Conservation (phyloP, 2,113 vertebrate genomes). For the Condylura cristata region DNA sequence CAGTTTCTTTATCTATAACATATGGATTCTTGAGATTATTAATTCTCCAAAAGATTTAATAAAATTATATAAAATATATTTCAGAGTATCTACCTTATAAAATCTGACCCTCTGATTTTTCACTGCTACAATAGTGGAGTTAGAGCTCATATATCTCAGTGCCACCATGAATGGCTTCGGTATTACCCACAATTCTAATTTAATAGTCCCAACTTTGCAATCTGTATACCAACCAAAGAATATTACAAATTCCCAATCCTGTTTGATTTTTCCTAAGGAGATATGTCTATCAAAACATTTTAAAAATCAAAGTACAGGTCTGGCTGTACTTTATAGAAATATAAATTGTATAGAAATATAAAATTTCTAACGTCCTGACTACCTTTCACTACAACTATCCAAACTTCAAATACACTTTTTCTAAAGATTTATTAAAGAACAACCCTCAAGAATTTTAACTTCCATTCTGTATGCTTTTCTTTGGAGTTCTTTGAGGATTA, state of each 20-base stretch:
- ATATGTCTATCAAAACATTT: neutral
- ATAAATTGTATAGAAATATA: too few relatives aligned
- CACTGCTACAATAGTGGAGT: neutral
- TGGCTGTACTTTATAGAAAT: too few relatives aligned
- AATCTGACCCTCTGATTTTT: slow-evolving; percentile 1
- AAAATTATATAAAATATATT: neutral
- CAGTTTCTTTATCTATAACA: slow-evolving; percentile 2
- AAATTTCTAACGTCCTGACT: slow-evolving; percentile 4
- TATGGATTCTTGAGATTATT: neutral
- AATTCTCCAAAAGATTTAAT: neutral
- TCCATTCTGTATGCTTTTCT: slow-evolving; percentile 2
- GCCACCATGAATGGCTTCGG: neutral
- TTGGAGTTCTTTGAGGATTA: slow-evolving; percentile 7
- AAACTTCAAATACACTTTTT: slow-evolving; percentile 45
- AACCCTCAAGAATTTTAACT: slow-evolving; percentile 36
- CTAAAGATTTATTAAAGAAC: neutral
- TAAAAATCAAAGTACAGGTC: slow-evolving; percentile 19
- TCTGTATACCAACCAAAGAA: neutral
- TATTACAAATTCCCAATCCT: neutral
- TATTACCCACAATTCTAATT: slow-evolving; percentile 16
- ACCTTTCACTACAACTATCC: neutral
- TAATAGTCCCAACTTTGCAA: neutral
- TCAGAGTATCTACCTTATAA: neutral
- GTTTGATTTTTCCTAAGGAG: neutral
- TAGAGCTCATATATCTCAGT: neutral